These are phyloP conservation scores for Linnaemya tessellans DNA, from an alignment of 2,888 invertebrate species.

Conservation along the genomic window DNA sequence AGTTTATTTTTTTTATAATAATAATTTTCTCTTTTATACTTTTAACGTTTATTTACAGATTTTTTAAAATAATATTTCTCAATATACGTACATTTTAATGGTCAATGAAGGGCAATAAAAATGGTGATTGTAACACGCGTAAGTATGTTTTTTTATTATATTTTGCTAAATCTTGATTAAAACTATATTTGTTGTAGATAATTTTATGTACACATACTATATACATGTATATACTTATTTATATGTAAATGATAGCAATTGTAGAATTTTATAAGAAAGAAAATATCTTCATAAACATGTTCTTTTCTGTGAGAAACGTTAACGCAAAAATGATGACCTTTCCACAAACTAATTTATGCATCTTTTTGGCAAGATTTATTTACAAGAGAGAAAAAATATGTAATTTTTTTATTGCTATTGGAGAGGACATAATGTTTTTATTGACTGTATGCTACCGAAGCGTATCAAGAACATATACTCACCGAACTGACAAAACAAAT, in stretches of 20 bases:
- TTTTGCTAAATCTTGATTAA: neutral
- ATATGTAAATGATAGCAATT: neutral
- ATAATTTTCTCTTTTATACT: slow-evolving; percentile 28
- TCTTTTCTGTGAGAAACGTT: neutral
- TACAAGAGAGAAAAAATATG: neutral
- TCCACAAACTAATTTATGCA: slow-evolving; percentile 57
- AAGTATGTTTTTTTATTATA: slow-evolving; percentile 80
- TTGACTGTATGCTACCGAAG: no score
- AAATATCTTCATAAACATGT: neutral
- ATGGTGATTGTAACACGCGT: slow-evolving; percentile 93
- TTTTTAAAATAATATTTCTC: slow-evolving; percentile 52
- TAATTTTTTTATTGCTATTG: neutral
- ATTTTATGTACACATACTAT: neutral
- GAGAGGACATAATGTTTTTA: neutral
- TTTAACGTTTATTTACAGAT: slow-evolving; percentile 53
- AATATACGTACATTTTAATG: slow-evolving; percentile 67
- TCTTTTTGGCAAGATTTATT: slow-evolving; percentile 36
- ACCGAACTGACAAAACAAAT: no score
- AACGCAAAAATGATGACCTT: slow-evolving; percentile 7
- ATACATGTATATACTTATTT: neutral
- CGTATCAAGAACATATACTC: no score
- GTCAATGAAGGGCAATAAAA: slow-evolving; percentile 84
- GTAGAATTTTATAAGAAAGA: no score
- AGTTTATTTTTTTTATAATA: slow-evolving; percentile 4
- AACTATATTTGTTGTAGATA: neutral